Evolutionary conservation across 2,888 invertebrate species (phyloP), one percentile per base, ranked within the genome.

Genomic region (Campaea margaritaria): DNA sequence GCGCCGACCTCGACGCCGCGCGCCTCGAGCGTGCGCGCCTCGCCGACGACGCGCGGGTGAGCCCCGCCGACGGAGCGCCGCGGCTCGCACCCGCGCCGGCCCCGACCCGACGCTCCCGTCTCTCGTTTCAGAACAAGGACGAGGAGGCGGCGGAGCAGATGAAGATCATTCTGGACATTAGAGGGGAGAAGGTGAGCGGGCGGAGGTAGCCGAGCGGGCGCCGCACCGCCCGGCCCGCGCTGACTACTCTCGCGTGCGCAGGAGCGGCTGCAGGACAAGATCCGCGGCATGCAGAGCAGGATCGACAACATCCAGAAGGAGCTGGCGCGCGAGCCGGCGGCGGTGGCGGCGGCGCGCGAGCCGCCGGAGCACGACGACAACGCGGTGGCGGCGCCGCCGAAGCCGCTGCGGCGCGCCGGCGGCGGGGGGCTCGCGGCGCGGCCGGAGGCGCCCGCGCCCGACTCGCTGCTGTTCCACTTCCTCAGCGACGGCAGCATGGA

Each of bases 301-400:
- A 86, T 89, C 44, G 85, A 85, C 70, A 87, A 86, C 66, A 80
- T 87, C 21, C 85, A 85, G 73, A 85, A 86, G 72, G 86, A 88
- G 75, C 69, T 87, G 60, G 78, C 81, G 1, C 82, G 80, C 51
- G 31, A 39, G 45, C 39, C 14, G 10, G 45, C 28, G 3, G 70
- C 75, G 14, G 54, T 62, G 2, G 49, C 28, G 28, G 62, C 16
- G 59, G 52, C 44, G 73, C 76, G 12, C 68, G 69, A 50, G 41
- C 55, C 31, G 69, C 75, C 65, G 10, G 56, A 60, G 16, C 57
- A 27, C 38, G 46, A 58, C 28, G 48, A 57, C 50, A 2, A 62
- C 39, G 50, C 61, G 15, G 16, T 14, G 45, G 44, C 47, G 21
- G 39, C 46, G 41, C 55, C 58, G 36, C 51, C 4, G 11, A 8